Base-by-base conservation (phyloP, 2,113 vertebrate genomes). In the Talpa occidentalis region DNA sequence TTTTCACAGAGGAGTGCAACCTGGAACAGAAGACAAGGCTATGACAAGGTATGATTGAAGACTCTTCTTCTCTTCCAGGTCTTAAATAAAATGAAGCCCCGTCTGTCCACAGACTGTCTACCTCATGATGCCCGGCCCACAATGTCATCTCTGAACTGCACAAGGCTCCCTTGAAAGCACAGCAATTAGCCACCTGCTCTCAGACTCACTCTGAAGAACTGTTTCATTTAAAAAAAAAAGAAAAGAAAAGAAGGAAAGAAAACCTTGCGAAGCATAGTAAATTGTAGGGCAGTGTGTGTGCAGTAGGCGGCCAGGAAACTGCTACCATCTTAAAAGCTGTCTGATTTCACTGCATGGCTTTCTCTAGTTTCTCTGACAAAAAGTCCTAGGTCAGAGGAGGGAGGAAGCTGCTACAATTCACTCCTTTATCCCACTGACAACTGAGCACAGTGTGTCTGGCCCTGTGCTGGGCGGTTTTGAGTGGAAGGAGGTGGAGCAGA, bases 111-210 rank as follows among this genome's bases (percentile, higher is more conserved):
- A 60, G 72, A 26, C 35, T 60, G 56, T 37, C 70, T 69, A 14
- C 17, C 32, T 26, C 62, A n/a, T 10, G 52, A 49, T 22, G 21
- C 54, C 49, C 69, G 80, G 62, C 17, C 70, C 21, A 32, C 40
- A 4, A 35, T 1, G 28, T 83, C 89, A 56, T 73, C 62, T 70
- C 77, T 6, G 83, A 76, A 80, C 76, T 11, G 10, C 32, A 30
- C 19, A 24, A 17, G 70, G 24, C 28, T 92, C 22, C 72, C 78
- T 90, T 72, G 47, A 76, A 93, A 86, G 78, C 60, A 82, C 21
- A 88, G 35, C 56, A 90, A 87, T 95, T 91, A 95, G 94, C 76
- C 82, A 90, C 73, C 81, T 94, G 95, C 60, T 93, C 66, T 85
- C 81, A 79, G 59, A 79, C 24, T 88, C 49, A 82, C 49, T 90